Conservation (phyloP, 2,888 invertebrate genomes). For the Microdon myrmicae region DNA sequence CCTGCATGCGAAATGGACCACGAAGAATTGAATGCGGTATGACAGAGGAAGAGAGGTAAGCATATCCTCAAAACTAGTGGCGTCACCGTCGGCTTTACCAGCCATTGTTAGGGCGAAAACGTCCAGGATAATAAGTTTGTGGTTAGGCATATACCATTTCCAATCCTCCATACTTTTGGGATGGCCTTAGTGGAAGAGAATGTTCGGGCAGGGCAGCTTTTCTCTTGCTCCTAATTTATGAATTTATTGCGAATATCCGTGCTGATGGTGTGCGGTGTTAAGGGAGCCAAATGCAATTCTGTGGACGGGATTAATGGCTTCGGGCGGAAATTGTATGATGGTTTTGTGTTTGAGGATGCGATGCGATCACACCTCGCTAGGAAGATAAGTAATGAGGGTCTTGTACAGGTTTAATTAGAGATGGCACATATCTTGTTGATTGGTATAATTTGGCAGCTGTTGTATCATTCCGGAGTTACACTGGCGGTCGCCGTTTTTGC, state of each 20-base stretch:
- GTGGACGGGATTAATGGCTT: conserved; percentile 42
- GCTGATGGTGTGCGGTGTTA: conserved; percentile 1
- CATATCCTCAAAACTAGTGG: conserved; percentile 4
- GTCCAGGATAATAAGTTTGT: conserved; percentile 44
- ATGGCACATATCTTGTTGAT: too few relatives aligned
- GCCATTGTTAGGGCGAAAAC: too few relatives aligned
- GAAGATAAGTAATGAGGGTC: too few relatives aligned
- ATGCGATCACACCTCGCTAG: too few relatives aligned
- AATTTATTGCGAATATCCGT: conserved; percentile 45
- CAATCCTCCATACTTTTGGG: too few relatives aligned
- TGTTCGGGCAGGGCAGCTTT: conserved; percentile 28
- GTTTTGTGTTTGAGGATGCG: too few relatives aligned
- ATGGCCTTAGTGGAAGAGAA: too few relatives aligned
- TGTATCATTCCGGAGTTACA: too few relatives aligned
- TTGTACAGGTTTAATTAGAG: too few relatives aligned
- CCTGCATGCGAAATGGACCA: conserved; percentile 44
- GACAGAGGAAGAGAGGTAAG: conserved; percentile 26
- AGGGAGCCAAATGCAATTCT: conserved; percentile 43
- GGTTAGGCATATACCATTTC: conserved; percentile 19
- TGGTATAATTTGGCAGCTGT: too few relatives aligned
- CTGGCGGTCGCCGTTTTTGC: too few relatives aligned
- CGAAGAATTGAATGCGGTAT: conserved; percentile 38
- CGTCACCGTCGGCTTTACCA: too few relatives aligned
- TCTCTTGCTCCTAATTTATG: conserved; percentile 45
- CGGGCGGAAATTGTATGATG: conserved; percentile 30